These are phyloP conservation scores for Brachymystax lenok DNA, from an alignment of 2,797 vertebrate species.

Conservation along the genomic window DNA sequence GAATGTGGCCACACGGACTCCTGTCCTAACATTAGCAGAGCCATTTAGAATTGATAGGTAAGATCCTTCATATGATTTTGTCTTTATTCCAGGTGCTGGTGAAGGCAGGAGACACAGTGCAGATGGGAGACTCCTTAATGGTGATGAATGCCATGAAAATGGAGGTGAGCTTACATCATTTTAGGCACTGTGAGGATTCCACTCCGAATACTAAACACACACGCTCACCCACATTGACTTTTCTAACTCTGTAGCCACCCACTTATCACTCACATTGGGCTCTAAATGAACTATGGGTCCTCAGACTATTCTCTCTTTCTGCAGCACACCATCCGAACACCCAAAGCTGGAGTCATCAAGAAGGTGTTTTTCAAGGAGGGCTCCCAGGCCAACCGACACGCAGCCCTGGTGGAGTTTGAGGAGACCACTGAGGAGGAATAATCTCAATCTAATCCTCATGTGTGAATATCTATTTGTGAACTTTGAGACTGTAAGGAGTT, in stretches of 20 bases:
- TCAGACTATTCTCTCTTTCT: slow-evolving; percentile 4
- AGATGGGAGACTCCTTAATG: slow-evolving; percentile 87
- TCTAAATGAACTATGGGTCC: neutral
- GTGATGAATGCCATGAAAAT: slow-evolving; percentile 99
- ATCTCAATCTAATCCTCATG: neutral
- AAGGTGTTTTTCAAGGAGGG: slow-evolving; percentile 91
- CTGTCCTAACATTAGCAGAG: neutral
- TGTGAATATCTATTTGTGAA: neutral
- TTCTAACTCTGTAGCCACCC: neutral
- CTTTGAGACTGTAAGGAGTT: neutral
- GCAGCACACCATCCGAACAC: slow-evolving; percentile 91
- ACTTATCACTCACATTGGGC: neutral
- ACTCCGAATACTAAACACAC: neutral
- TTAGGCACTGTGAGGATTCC: no score
- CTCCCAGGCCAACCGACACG: slow-evolving; percentile 87
- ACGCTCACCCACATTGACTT: neutral
- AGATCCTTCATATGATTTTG: neutral
- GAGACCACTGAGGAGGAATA: slow-evolving; percentile 54
- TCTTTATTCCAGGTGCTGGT: slow-evolving; percentile 85
- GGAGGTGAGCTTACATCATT: slow-evolving; percentile 82
- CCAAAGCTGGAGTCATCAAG: slow-evolving; percentile 87
- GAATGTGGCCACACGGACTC: neutral
- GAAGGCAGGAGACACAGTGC: slow-evolving; percentile 88
- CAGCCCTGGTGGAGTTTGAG: slow-evolving; percentile 83
- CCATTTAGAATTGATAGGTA: neutral